Evolutionary conservation across 2,888 invertebrate species (phyloP).

Genomic region (Pachycephus smyrnensis): DNA sequence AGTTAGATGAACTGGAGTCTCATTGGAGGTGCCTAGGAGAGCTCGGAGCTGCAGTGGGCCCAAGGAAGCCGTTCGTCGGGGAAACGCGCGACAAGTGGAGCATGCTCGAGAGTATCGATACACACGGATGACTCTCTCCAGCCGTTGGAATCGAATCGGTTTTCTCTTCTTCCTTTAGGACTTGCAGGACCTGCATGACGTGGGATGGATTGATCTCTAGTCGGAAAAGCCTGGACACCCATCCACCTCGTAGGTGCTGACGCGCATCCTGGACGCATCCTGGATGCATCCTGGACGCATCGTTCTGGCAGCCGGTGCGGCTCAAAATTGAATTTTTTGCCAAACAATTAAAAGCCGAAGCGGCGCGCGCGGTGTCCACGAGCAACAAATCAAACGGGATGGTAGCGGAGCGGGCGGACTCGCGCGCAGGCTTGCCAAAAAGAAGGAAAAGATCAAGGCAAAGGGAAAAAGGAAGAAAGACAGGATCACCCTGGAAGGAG

Average conservation of each 20-base stretch:
- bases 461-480: background rate
- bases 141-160: background rate
- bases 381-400: background rate
- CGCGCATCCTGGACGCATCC: background rate
- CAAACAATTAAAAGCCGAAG: constrained; percentile 2
- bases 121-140: background rate
- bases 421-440: no score
- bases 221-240: background rate
- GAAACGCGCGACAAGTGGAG: background rate
- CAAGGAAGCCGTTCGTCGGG: background rate
- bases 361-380: background rate
- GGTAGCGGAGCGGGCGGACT: background rate
- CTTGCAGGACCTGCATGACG: no score
- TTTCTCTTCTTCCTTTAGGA: background rate
- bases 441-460: background rate
- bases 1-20: background rate
- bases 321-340: constrained; percentile 6
- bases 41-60: background rate
- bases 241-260: background rate
- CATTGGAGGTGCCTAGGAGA: background rate
- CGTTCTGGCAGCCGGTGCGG: background rate
- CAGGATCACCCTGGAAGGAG: background rate
- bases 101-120: background rate
- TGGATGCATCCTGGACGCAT: background rate
- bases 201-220: no score